Conservation (phyloP, 1,140 invertebrate species). For the Aricia agestis region DNA sequence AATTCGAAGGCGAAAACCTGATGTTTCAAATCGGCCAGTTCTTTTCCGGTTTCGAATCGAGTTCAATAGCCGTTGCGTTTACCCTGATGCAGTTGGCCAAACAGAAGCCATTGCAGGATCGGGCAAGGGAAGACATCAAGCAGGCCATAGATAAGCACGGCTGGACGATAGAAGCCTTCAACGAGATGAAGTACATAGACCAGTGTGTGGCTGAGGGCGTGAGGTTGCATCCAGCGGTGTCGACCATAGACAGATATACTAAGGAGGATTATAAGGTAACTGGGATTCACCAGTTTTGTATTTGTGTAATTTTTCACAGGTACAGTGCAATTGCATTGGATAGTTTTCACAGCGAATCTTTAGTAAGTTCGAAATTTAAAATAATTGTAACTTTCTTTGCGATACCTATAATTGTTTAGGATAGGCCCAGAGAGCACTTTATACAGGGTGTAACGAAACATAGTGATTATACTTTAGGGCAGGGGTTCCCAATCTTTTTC, state of each 20-base stretch:
- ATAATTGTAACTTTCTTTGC: no score
- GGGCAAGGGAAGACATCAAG: slow-evolving; percentile 60
- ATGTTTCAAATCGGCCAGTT: slow-evolving; percentile 31
- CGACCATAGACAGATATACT: slow-evolving; percentile 25
- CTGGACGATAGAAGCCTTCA: slow-evolving; percentile 41
- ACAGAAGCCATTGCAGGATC: slow-evolving; percentile 63
- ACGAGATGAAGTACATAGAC: slow-evolving; percentile 49
- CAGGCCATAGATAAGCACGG: slow-evolving; percentile 57
- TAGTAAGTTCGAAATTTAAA: no score
- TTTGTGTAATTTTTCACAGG: no score
- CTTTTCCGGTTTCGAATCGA: slow-evolving; percentile 62
- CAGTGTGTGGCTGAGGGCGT: slow-evolving; percentile 53
- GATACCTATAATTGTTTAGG: no score
- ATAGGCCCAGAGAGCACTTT: no score
- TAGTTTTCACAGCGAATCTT: no score
- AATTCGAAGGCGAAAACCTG: slow-evolving; percentile 32
- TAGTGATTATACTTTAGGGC: no score
- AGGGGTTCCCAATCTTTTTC: no score
- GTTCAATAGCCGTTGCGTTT: slow-evolving; percentile 59
- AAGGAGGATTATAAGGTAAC: slow-evolving; percentile 29
- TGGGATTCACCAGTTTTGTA: no score
- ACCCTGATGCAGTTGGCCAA: slow-evolving; percentile 65
- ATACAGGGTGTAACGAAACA: no score
- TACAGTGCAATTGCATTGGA: no score
- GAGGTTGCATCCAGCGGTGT: slow-evolving; percentile 53